Base-by-base conservation (phyloP, 2,113 vertebrate genomes). In the Zosterops lateralis region DNA sequence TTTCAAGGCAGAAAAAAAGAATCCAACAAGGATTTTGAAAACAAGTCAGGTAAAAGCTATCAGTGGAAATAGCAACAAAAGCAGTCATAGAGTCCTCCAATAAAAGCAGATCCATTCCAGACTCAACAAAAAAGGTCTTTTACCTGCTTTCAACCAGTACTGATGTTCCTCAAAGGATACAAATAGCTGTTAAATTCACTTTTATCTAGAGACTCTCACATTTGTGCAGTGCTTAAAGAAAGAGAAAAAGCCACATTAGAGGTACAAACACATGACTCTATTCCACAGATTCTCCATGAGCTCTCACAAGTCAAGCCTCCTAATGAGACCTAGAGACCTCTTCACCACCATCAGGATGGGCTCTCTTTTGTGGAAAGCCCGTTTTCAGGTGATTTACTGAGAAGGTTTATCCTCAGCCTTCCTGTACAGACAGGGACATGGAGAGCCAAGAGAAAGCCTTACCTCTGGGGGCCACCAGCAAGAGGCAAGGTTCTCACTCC, bases 21-120 rank as follows among this genome's bases (percentile, higher is more conserved):
- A 67, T 32, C 21, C 70, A 57, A 24, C 29, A 48, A 48, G 31
- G 72, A 56, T 84, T 92, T 66, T 92, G 72, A 90, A 97, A 95
- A 81, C 68, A 77, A 95, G 90, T 96, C 92, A 96, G 91, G 88
- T 88, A 90, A 96, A 95, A 95, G 75, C 91, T 68, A 83, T 94
- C 82, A 88, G 65, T 71, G 36, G 75, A 88, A 95, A 90, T 90
- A 84, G 47, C 90, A 86, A 83, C 82, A 91, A 91, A 95, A 92
- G 45, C 53, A 85, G 74, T 71, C 26, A 14, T 12, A 62, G 90
- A 83, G 45, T 66, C 51, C 40, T 85, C 61, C 64, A 90, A 50
- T 92, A 96, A 91, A 83, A 95, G 75, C 84, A 79, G 51, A 40
- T 73, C 87, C 68, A 91, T 95, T 88, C 75, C 6, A 11, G 71